Evolutionary conservation across 2,888 invertebrate species (phyloP).

Genomic region (Cheilosia urbana): DNA sequence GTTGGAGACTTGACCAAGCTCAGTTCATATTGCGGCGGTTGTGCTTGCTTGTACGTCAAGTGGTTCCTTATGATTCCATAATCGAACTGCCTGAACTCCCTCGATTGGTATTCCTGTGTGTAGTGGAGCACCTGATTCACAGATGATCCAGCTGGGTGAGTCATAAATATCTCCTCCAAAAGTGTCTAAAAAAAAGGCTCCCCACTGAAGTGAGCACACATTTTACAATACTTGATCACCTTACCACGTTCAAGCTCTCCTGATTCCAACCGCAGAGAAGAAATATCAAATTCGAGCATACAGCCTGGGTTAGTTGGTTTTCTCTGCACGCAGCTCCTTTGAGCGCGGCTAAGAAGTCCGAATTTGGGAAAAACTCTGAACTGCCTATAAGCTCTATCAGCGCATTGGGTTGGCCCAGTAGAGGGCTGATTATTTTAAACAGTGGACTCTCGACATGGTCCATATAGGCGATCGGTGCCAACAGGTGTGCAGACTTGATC

Average conservation of each 20-base stretch:
- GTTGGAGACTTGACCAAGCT: constrained; percentile 83
- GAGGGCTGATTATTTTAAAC: constrained; percentile 86
- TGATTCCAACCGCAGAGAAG: constrained; percentile 81
- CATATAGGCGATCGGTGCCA: constrained; percentile 82
- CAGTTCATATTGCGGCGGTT: constrained; percentile 84
- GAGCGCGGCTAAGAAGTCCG: constrained; percentile 80
- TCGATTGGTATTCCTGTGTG: constrained; percentile 81
- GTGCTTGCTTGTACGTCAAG: constrained; percentile 79
- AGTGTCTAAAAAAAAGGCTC: constrained; percentile 77
- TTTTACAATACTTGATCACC: constrained; percentile 33
- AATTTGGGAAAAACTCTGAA: constrained; percentile 83
- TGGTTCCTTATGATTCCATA: constrained; percentile 80
- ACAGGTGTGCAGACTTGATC: constrained; percentile 80
- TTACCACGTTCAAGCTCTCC: constrained; percentile 80
- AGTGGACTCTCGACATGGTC: constrained; percentile 84
- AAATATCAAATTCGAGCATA: constrained; percentile 81
- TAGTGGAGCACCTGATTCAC: constrained; percentile 82
- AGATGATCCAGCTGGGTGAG: constrained; percentile 82
- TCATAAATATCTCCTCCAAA: constrained; percentile 81
- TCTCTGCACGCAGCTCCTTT: constrained; percentile 81
- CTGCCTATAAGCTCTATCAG: constrained; percentile 81
- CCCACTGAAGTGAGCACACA: neutral
- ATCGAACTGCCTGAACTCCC: constrained; percentile 81
- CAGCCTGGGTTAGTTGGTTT: constrained; percentile 77
- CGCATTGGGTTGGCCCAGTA: constrained; percentile 81